phyloP scores from a whole-genome alignment of 2,113 vertebrate genomes.

The Euleptes europaea region DNA sequence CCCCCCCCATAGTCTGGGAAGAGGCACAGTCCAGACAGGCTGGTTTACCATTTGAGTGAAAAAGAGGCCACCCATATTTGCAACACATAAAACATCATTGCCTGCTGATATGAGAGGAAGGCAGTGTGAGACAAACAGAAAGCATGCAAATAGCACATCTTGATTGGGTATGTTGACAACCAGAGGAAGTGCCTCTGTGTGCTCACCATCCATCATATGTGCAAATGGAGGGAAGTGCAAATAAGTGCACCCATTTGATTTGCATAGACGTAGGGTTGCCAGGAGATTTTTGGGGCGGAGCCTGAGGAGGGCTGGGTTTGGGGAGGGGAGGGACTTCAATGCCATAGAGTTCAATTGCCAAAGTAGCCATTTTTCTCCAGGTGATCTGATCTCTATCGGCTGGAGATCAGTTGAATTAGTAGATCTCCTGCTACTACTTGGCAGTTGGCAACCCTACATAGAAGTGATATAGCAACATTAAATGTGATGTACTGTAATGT shows the following conservation, averaged over 20 bases:
- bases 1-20: too few species aligned
- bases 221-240: neutral
- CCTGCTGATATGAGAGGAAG: neutral
- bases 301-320: too few species aligned
- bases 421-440: too few species aligned
- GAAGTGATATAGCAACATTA: neutral
- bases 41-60: neutral
- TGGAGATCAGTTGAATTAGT: too few species aligned
- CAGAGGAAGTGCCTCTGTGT: neutral
- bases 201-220: neutral
- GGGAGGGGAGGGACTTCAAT: too few species aligned
- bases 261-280: too few species aligned
- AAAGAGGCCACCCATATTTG: neutral
- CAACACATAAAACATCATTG: too few species aligned
- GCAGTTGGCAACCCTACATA: too few species aligned
- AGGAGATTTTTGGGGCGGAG: too few species aligned
- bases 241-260: neutral
- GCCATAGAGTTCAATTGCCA: too few species aligned
- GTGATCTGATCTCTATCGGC: too few species aligned
- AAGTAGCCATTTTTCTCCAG: too few species aligned
- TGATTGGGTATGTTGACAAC: neutral
- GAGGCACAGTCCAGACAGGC: neutral
- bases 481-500: neutral
- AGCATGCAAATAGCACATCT: neutral
- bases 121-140: neutral